Evolutionary conservation across 2,113 vertebrate species (phyloP).

Genomic region (Athene cunicularia): DNA sequence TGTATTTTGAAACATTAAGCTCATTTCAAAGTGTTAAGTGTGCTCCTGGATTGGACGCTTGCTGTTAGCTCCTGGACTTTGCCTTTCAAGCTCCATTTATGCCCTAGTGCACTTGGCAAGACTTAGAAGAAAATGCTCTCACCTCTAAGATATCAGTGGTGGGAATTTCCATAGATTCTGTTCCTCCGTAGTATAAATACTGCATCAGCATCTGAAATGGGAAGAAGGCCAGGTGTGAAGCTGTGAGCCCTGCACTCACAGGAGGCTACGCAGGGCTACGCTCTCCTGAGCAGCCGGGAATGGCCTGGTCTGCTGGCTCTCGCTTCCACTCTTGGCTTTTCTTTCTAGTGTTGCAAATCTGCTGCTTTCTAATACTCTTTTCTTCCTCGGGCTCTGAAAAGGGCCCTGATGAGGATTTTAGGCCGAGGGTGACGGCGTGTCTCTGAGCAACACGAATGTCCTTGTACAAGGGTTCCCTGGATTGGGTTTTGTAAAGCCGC

Average conservation of each 20-base stretch:
- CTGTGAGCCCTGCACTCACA: not conserved
- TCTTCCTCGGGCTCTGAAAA: not conserved
- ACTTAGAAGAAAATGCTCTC: constrained; percentile 36
- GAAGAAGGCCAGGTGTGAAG: not conserved
- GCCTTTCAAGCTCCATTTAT: not conserved
- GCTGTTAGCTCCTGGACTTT: not conserved
- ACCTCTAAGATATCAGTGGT: constrained; percentile 90
- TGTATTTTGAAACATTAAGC: not conserved
- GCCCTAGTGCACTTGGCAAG: not conserved
- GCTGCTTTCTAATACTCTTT: not conserved
- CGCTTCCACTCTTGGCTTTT: not conserved
- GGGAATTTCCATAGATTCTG: constrained; percentile 88
- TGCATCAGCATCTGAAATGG: constrained; percentile 92
- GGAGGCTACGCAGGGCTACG: not conserved
- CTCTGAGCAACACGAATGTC: not conserved
- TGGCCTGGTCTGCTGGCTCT: not conserved
- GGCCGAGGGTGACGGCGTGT: not conserved
- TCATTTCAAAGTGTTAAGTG: not conserved
- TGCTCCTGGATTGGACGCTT: not conserved
- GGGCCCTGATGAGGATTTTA: not conserved
- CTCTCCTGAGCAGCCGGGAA: not conserved
- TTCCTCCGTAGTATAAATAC: constrained; percentile 94
- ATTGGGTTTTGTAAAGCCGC: not conserved
- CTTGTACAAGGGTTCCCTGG: not conserved
- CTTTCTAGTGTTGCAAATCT: not conserved